Conservation (phyloP, 2,888 invertebrate species). For the Drosophila putrida region DNA sequence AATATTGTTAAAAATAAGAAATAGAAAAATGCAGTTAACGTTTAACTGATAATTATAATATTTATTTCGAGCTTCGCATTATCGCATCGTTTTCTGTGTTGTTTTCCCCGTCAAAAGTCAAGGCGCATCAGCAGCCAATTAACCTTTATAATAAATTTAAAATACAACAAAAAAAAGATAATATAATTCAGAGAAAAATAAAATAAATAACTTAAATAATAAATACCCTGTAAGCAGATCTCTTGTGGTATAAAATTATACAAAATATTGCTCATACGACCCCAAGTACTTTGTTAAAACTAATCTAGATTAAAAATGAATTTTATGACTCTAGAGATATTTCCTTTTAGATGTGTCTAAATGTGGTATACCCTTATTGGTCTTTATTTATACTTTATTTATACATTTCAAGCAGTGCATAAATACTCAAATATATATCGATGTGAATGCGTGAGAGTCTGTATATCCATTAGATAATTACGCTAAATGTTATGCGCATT, state of each 20-base stretch:
- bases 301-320: no score
- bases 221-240: not conserved
- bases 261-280: no score
- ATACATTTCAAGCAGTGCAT: not conserved
- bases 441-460: conserved; percentile 5
- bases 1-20: not conserved
- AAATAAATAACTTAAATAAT: not conserved
- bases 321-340: no score
- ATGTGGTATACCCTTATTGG: not conserved
- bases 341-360: no score
- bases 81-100: conserved; percentile 32
- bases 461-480: conserved; percentile 63
- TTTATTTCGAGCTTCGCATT: conserved; percentile 39
- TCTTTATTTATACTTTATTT: no score
- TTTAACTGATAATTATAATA: conserved; percentile 20
- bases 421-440: not conserved
- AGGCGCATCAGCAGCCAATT: conserved; percentile 56
- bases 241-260: no score
- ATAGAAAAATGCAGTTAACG: not conserved
- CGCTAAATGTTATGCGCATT: conserved; percentile 74
- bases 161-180: conserved; percentile 13
- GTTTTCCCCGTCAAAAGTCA: conserved; percentile 19
- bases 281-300: no score
- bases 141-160: conserved; percentile 63
- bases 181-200: not conserved